Evolutionary conservation across 2,113 vertebrate species (phyloP).

Genomic region (Isichthys henryi): DNA sequence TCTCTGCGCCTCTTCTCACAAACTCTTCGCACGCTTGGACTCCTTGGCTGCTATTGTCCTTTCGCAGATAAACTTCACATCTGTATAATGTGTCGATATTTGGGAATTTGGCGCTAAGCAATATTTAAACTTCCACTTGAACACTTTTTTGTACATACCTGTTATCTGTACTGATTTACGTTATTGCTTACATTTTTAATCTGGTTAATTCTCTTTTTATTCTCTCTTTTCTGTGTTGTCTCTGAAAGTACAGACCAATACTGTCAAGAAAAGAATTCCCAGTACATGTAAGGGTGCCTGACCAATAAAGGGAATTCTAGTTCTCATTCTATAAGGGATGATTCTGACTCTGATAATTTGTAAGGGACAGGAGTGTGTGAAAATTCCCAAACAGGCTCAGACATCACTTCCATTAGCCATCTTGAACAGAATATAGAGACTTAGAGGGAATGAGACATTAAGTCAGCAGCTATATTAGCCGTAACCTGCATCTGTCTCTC

Average conservation of each 20-base stretch:
- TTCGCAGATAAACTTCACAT: not conserved
- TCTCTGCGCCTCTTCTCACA: not conserved
- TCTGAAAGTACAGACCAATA: not conserved
- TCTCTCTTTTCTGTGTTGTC: not conserved
- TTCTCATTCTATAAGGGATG: not conserved
- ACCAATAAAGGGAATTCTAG: too few relatives aligned
- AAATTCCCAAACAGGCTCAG: not conserved
- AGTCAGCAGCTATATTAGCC: slow-evolving; percentile 8
- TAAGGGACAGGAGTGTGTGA: not conserved
- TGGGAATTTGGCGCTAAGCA: not conserved
- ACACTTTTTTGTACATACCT: not conserved
- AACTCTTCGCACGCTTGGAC: not conserved
- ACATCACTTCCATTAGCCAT: not conserved
- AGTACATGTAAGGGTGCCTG: too few relatives aligned
- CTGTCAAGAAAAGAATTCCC: not conserved
- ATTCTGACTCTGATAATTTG: not conserved
- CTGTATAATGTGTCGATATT: not conserved
- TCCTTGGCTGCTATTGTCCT: not conserved
- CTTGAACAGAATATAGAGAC: not conserved
- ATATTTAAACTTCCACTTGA: not conserved
- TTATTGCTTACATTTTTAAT: not conserved
- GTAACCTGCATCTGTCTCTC: slow-evolving; percentile 10
- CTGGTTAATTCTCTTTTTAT: not conserved
- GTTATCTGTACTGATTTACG: not conserved
- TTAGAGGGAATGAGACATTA: not conserved